Base-by-base conservation (phyloP, 2,113 vertebrate genomes). In the Erpornis zantholeuca region DNA sequence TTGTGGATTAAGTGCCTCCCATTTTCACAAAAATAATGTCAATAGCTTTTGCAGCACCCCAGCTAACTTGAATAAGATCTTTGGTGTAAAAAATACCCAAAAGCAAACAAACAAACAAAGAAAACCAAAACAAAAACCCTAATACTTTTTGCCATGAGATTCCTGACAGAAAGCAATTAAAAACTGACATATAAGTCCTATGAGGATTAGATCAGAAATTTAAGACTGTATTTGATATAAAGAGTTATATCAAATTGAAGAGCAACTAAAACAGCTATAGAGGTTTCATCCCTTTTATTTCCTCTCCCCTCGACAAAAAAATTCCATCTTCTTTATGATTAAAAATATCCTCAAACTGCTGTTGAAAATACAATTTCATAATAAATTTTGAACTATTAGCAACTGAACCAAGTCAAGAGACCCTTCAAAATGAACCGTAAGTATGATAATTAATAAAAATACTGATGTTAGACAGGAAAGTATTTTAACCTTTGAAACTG, bases 1-100 rank as follows among this genome's bases (percentile, higher is more conserved):
- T 60, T 29, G 7, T 16, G 42, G 4, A 69, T 31, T 23, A 64
- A 38, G 17, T 9, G 5, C 18, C 27, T 56, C n/a, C 11, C 7
- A 65, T 70, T 81, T 52, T 8, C 45, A 92, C 28, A 88, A 49
- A 66, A 75, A 49, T 9, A 47, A 38, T 52, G 36, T 13, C 61
- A 22, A 35, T 1, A 42, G 18, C 6, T 68, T 81, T 29, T 45
- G 18, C 19, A 53, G 12, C 3, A 3, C 8, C 5, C 25, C 16
- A 36, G 13, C 8, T 52, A 14, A 75, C 21, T 6, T 78, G 12
- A 82, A 7, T 28, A 54, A 53, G 12, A 56, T 10, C 15, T 63
- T 3, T 9, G 7, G 4, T 2, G 9, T 23, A 8, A 78, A 89
- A 18, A 73, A 15, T 0, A 5, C 25, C 15, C 2, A 3, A 22